These are phyloP conservation scores for Stictonetta naevosa DNA, from an alignment of 2,113 vertebrate species.

Conservation along the genomic window DNA sequence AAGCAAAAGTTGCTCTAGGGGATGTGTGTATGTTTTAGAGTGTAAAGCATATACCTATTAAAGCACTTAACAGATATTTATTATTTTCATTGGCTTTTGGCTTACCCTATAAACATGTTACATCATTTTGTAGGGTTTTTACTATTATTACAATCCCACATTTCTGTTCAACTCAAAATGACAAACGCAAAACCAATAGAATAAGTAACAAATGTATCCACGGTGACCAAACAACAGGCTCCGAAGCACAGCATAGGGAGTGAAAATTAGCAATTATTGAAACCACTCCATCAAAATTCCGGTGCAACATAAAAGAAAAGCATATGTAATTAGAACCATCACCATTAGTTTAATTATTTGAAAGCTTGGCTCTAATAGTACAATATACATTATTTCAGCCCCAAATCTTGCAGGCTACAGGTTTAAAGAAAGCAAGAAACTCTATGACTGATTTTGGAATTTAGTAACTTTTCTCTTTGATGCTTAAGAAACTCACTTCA, in stretches of 20 bases:
- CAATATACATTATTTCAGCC: background rate
- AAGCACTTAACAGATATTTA: slow-evolving; percentile 16
- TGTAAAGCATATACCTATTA: slow-evolving; percentile 2
- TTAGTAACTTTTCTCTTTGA: background rate
- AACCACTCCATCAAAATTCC: slow-evolving; percentile 53
- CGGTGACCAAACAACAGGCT: slow-evolving; percentile 60
- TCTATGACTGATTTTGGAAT: background rate
- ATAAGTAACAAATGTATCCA: slow-evolving; percentile 69
- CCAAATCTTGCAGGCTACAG: background rate
- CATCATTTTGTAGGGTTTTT: slow-evolving; percentile 16
- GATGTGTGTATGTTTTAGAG: background rate
- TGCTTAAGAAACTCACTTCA: background rate
- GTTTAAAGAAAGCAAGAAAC: background rate
- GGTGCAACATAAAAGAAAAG: slow-evolving; percentile 23
- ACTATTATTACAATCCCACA: slow-evolving; percentile 12
- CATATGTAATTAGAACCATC: slow-evolving; percentile 24
- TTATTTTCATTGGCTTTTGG: slow-evolving; percentile 46
- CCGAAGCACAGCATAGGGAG: slow-evolving; percentile 43
- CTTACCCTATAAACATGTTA: background rate
- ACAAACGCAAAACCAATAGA: slow-evolving; percentile 59
- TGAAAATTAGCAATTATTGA: slow-evolving; percentile 55
- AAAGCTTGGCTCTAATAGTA: background rate
- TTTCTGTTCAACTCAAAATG: slow-evolving; percentile 46
- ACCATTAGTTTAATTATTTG: slow-evolving; percentile 11
- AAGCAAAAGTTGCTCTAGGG: slow-evolving; percentile 1